Conservation (phyloP, 2,113 vertebrate species). For the Scytalopus superciliaris region DNA sequence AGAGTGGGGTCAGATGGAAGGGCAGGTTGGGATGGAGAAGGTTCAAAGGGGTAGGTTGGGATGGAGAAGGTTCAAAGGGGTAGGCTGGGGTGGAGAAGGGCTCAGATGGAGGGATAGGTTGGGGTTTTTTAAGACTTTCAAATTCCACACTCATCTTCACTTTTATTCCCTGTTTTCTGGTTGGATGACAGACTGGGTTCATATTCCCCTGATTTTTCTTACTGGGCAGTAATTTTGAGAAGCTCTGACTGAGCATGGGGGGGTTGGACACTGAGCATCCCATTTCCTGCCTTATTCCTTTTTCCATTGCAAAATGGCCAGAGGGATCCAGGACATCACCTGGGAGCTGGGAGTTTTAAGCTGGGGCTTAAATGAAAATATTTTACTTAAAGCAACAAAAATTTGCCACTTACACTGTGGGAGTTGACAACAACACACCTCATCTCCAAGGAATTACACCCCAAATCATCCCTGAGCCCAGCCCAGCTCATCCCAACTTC, state of each 20-base stretch:
- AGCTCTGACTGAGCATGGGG: rapidly evolving
- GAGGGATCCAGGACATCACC: rapidly evolving
- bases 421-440: neutral
- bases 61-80: too few species aligned
- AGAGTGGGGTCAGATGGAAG: too few species aligned
- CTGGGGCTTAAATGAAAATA: neutral
- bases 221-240: neutral
- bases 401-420: rapidly evolving
- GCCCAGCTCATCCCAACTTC: neutral
- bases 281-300: neutral
- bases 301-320: neutral
- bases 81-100: too few species aligned
- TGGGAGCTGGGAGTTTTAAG: neutral
- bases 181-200: neutral
- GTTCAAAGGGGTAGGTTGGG: too few species aligned
- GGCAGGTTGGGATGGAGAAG: too few species aligned
- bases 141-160: neutral
- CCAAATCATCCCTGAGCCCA: neutral
- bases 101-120: too few species aligned
- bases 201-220: neutral
- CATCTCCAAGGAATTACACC: neutral
- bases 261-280: neutral
- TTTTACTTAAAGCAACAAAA: neutral
- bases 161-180: neutral
- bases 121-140: neutral